phyloP scores from a whole-genome alignment of 2,113 vertebrate species.

The Hipposideros armiger region DNA sequence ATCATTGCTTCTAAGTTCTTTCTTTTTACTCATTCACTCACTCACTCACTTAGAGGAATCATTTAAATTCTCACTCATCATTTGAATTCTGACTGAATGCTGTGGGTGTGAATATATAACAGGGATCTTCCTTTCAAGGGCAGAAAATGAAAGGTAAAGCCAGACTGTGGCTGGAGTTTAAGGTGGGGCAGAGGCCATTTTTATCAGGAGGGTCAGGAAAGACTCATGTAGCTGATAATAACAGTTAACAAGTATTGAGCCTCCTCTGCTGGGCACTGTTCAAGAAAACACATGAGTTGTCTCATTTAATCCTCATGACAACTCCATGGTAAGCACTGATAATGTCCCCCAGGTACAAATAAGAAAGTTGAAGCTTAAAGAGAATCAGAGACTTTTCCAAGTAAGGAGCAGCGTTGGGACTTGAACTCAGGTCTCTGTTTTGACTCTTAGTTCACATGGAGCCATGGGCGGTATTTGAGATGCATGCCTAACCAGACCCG shows the following conservation, averaged over 20 bases:
- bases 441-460: background rate
- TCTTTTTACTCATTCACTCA: background rate
- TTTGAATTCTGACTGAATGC: background rate
- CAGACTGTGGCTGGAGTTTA: background rate
- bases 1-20: background rate
- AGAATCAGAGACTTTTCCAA: background rate
- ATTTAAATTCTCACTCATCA: background rate
- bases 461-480: background rate
- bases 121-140: background rate
- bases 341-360: background rate
- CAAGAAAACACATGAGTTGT: background rate
- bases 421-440: background rate
- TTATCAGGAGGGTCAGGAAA: background rate
- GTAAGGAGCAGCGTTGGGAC: background rate
- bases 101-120: background rate
- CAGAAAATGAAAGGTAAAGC: conserved; percentile 23
- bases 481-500: background rate
- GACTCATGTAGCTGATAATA: background rate
- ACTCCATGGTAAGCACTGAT: background rate
- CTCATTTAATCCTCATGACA: background rate
- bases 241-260: background rate
- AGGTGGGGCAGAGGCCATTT: background rate
- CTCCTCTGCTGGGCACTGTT: background rate
- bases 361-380: background rate
- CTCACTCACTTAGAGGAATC: background rate